These are phyloP conservation scores for Drosophila sordidapex DNA, from an alignment of 2,888 invertebrate species.

Conservation along the genomic window DNA sequence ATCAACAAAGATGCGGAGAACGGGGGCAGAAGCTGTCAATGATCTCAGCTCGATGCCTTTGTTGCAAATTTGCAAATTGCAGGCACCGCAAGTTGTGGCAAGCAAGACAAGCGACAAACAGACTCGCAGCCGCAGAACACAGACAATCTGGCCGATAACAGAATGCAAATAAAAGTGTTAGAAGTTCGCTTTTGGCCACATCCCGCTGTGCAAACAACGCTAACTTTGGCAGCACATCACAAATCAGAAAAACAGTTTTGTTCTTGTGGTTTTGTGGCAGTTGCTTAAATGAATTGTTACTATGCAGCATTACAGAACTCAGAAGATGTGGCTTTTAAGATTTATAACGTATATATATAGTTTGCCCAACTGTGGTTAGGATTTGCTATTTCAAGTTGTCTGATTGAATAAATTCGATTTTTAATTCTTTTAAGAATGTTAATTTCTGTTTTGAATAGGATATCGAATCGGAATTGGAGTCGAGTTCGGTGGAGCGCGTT, in stretches of 20 bases:
- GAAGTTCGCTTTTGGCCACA: conserved; percentile 13
- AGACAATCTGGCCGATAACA: conserved; percentile 17
- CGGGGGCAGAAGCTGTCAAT: conserved; percentile 4
- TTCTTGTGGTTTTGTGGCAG: conserved; percentile 26
- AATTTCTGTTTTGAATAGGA: background rate
- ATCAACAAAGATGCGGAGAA: conserved; percentile 23
- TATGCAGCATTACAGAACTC: background rate
- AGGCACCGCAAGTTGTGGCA: conserved; percentile 46
- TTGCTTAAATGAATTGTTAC: conserved; percentile 7
- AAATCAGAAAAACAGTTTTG: conserved; percentile 2
- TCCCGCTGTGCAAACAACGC: background rate
- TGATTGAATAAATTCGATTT: background rate
- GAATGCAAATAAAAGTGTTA: conserved; percentile 39
- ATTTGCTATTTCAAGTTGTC: background rate
- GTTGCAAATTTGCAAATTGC: conserved; percentile 41
- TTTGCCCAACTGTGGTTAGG: background rate
- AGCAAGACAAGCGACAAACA: conserved; percentile 14
- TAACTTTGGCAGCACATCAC: conserved; percentile 17
- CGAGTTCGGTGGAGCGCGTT: rapidly evolving
- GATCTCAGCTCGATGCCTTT: conserved; percentile 5
- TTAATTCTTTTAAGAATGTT: background rate
- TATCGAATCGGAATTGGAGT: background rate
- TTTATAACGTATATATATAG: background rate
- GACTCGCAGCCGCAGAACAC: conserved; percentile 5
- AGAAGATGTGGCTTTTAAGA: background rate